Evolutionary conservation across 1,140 invertebrate species (phyloP).

Genomic region (Alviniconcha marisindica): DNA sequence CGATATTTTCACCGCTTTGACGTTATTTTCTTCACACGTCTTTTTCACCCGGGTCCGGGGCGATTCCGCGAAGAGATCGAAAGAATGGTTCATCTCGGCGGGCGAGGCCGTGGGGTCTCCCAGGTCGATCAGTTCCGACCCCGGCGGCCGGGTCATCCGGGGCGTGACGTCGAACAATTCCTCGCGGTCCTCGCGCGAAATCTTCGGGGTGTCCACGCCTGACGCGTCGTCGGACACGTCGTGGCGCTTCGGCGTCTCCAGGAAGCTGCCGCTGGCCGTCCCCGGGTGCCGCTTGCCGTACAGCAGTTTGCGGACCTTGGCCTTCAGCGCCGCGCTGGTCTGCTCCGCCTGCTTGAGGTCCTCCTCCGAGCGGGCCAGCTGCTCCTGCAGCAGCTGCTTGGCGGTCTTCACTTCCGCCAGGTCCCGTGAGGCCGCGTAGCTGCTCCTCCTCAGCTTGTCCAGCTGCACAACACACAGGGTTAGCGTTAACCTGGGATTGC

Average conservation of each 20-base stretch:
- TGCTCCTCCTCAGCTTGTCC: conserved; percentile 17
- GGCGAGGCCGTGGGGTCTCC: background rate
- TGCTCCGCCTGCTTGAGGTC: conserved; percentile 33
- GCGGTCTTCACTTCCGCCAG: background rate
- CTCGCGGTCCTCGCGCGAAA: background rate
- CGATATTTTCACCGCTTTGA: conserved; percentile 30
- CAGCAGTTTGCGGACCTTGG: background rate
- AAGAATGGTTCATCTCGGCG: background rate
- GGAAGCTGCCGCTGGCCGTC: conserved; percentile 20
- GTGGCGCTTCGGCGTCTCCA: conserved; percentile 15
- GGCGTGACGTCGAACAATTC: background rate
- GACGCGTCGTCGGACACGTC: background rate
- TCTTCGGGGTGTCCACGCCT: background rate
- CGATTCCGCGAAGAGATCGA: conserved; percentile 26
- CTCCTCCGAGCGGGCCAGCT: conserved; percentile 33
- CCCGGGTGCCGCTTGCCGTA: conserved; percentile 15
- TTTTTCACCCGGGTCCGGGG: conserved; percentile 23
- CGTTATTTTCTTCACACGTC: conserved; percentile 19
- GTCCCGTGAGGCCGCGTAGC: conserved; percentile 14
- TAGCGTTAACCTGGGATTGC: no score
- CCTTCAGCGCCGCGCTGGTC: background rate
- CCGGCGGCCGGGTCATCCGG: conserved; percentile 21
- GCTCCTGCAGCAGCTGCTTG: background rate
- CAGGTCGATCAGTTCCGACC: background rate
- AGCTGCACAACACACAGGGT: conserved; percentile 15